These are phyloP conservation scores for Diuraphis noxia DNA, from an alignment of 1,140 invertebrate species.

Conservation along the genomic window DNA sequence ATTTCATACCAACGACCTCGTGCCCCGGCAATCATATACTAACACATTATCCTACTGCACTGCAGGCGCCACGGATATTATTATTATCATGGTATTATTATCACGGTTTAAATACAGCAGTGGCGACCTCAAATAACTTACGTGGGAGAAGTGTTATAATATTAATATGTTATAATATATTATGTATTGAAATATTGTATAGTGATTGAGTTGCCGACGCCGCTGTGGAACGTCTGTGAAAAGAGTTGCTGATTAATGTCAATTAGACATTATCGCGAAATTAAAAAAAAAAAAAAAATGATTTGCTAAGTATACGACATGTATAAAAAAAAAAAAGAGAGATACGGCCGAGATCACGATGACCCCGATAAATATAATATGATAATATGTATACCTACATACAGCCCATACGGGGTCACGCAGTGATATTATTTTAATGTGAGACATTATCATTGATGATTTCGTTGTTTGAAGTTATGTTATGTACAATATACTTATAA, in stretches of 20 bases:
- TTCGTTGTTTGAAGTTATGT: not conserved
- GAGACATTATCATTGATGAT: not conserved
- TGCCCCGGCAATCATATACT: not conserved
- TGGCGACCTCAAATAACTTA: not conserved
- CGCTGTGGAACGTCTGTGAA: not conserved
- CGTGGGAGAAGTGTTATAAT: not conserved
- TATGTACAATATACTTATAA: no score
- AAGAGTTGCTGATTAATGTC: not conserved
- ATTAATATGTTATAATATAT: not conserved
- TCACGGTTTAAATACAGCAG: not conserved
- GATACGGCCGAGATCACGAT: not conserved
- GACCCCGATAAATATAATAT: not conserved
- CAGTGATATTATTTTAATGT: not conserved
- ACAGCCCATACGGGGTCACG: no score
- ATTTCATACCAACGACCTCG: not conserved
- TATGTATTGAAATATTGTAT: no score
- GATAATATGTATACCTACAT: not conserved
- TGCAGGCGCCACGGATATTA: not conserved
- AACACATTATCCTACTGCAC: not conserved
- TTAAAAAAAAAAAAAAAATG: not conserved
- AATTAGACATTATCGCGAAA: not conserved
- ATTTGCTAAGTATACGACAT: not conserved
- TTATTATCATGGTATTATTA: no score
- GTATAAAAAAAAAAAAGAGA: no score
- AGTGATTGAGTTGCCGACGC: not conserved